Conservation (phyloP, 2,797 vertebrate genomes). For the Malurus leucopterus region DNA sequence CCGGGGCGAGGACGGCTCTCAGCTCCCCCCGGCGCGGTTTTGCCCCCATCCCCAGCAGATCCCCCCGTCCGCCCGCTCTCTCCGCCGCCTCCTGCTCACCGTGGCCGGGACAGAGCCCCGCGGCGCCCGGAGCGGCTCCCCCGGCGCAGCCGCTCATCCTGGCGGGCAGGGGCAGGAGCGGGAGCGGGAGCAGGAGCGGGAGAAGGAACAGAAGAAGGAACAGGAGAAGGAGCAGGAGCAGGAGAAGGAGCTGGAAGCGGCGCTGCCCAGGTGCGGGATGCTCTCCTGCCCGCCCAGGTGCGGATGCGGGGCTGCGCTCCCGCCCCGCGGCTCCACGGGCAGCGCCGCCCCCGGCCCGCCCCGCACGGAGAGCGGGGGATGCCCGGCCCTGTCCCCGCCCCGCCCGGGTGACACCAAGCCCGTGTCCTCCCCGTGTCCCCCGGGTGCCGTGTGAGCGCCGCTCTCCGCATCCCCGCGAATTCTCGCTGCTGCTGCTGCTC, state of each 20-base stretch:
- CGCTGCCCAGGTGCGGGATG: too few relatives aligned
- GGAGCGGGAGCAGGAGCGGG: too few relatives aligned
- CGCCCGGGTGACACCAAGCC: background rate
- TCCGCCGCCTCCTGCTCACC: conserved; percentile 1
- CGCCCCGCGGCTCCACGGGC: background rate
- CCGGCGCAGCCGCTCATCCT: background rate
- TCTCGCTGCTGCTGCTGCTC: background rate
- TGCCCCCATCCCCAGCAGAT: background rate
- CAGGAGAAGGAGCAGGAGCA: too few relatives aligned
- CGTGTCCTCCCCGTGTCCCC: accelerated
- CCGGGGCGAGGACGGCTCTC: background rate
- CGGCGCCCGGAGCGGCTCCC: conserved; percentile 2
- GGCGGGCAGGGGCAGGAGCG: background rate
- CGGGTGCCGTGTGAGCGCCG: accelerated
- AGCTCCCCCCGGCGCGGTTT: background rate
- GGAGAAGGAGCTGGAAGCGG: too few relatives aligned
- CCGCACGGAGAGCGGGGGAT: background rate
- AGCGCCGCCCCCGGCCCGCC: background rate
- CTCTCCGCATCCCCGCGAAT: background rate
- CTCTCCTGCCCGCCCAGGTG: background rate
- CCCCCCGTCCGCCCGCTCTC: background rate
- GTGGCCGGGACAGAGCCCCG: background rate
- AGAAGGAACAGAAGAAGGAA: too few relatives aligned
- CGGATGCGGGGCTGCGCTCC: background rate
- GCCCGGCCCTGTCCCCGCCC: background rate